phyloP scores from a whole-genome alignment of 2,888 invertebrate genomes.

The Cordilura impudica region DNA sequence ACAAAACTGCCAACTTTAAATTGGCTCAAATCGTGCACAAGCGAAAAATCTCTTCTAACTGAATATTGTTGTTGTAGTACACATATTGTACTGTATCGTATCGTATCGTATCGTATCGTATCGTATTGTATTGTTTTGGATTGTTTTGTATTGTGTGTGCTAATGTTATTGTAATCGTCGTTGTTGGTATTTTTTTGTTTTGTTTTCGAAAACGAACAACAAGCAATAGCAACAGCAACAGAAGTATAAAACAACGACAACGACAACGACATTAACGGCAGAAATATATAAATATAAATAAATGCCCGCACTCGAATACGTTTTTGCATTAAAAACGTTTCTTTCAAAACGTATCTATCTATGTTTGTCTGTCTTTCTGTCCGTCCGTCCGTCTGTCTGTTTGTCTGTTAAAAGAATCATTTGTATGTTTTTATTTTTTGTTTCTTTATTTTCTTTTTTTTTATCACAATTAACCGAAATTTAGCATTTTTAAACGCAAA shows the following conservation, averaged over 20 bases:
- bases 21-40: constrained; percentile 75
- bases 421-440: too few relatives aligned
- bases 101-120: constrained; percentile 10
- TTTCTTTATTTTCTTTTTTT: too few relatives aligned
- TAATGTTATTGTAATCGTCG: constrained; percentile 28
- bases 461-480: too few relatives aligned
- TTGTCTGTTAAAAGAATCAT: too few relatives aligned
- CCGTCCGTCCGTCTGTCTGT: too few relatives aligned
- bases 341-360: not conserved
- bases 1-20: constrained; percentile 76
- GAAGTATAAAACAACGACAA: constrained; percentile 6
- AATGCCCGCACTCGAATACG: constrained; percentile 55
- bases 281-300: constrained; percentile 23
- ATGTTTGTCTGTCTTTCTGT: not conserved
- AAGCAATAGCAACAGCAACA: constrained; percentile 38
- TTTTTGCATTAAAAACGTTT: not conserved
- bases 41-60: constrained; percentile 72
- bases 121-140: not conserved
- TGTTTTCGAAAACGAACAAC: constrained; percentile 16
- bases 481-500: too few relatives aligned
- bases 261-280: constrained; percentile 15
- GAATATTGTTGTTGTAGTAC: constrained; percentile 45
- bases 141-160: constrained; percentile 5
- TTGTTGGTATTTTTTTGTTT: constrained; percentile 10
- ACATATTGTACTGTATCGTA: constrained; percentile 26